Conservation (phyloP, 2,797 vertebrate species). For the Alcedo quadribrachys region DNA sequence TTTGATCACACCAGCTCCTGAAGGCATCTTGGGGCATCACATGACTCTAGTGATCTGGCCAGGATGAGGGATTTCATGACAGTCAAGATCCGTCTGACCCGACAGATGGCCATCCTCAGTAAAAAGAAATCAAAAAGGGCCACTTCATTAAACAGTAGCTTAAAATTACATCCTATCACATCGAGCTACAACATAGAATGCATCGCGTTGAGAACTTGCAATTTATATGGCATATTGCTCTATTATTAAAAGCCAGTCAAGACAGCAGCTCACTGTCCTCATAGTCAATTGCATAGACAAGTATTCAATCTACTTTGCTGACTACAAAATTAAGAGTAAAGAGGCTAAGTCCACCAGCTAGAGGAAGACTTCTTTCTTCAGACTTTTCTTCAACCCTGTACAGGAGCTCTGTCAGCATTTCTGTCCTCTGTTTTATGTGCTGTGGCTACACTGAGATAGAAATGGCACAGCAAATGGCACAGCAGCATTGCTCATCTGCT, state of each 20-base stretch:
- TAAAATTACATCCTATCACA: neutral
- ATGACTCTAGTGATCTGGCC: neutral
- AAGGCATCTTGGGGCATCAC: neutral
- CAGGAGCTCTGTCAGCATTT: neutral
- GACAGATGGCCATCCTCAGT: neutral
- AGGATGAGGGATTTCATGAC: neutral
- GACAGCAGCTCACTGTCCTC: neutral
- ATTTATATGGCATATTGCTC: neutral
- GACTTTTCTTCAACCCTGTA: too few relatives aligned
- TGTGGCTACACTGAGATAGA: neutral
- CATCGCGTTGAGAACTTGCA: neutral
- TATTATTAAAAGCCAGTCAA: neutral
- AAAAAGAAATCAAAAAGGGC: neutral
- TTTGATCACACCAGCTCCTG: too few relatives aligned
- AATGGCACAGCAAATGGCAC: neutral
- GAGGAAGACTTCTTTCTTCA: neutral
- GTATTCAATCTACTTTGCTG: neutral
- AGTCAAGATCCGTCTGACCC: neutral
- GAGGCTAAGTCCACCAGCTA: neutral
- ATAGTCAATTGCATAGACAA: neutral
- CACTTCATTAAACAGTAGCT: neutral
- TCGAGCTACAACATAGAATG: neutral
- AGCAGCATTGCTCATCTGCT: neutral
- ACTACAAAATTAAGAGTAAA: neutral
- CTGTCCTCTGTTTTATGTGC: neutral